Evolutionary conservation across 2,113 vertebrate species (phyloP), one percentile per base, ranked within the genome.

Genomic region (Tetrao urogallus): DNA sequence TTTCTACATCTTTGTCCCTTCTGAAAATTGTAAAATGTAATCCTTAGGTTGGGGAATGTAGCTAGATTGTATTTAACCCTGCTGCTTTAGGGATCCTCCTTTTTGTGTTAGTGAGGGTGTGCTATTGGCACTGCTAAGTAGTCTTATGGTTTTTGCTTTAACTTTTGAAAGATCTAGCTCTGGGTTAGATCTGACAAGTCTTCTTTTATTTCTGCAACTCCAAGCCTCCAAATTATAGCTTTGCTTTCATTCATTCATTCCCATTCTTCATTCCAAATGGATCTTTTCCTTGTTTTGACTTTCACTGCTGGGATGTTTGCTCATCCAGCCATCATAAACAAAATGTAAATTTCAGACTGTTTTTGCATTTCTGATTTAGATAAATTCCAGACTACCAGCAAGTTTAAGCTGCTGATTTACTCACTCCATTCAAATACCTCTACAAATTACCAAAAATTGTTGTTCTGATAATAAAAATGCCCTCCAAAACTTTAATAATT

Each of bases 351-450:
- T 92, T 81, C 89, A 90, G 52, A 67, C 0, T 2, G 17, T 56
- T 89, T 89, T 94, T 72, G 42, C 52, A 75, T 86, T 52, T 71
- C 57, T 64, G 38, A 67, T 80, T 58, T 83, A 74, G 65, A 60
- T 56, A 82, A 52, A 94, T 75, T 92, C 57, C 86, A 92, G 42
- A 78, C 71, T 57, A 81, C 52, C 34, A 42, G 86, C 65, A 78
- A 34, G n/a, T 90, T 88, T 92, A 83, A 90, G 65, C 61, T 38
- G 90, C 73, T 78, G 50, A 84, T 89, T 89, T 86, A 82, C 84
- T 86, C 47, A 82, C 61, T 43, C 66, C 38, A 48, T 79, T 61
- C 1, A 2, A 79, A 66, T 71, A 54, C 34, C 6, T 63, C 69
- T 86, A 90, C 60, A 61, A 50, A 58, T 61, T 86, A 56, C 56